Conservation (phyloP, 2,888 invertebrate genomes). For the Tridacna gigas region DNA sequence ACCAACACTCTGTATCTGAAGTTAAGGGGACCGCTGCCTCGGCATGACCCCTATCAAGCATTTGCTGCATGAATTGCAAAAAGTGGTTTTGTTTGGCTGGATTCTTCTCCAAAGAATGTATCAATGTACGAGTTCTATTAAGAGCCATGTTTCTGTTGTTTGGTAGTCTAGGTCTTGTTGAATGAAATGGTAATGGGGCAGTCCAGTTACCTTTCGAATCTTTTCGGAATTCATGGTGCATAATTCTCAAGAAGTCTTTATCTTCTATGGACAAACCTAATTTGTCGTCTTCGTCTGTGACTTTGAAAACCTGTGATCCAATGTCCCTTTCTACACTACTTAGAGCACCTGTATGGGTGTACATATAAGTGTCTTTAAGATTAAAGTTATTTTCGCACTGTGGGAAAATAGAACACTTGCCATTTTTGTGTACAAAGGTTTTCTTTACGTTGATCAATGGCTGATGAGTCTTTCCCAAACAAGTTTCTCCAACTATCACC, state of each 20-base stretch:
- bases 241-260: slow-evolving; percentile 28
- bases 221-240: slow-evolving; percentile 31
- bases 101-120: slow-evolving; percentile 7
- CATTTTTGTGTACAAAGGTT: slow-evolving; percentile 7
- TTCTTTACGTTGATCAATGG: slow-evolving; percentile 18
- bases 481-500: slow-evolving; percentile 54
- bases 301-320: slow-evolving; percentile 7
- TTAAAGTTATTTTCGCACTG: slow-evolving; percentile 6
- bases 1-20: slow-evolving; percentile 33
- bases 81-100: slow-evolving; percentile 34
- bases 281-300: neutral
- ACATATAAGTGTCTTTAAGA: neutral
- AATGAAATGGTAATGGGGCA: slow-evolving; percentile 42
- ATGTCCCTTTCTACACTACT: neutral
- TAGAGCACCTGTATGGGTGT: neutral
- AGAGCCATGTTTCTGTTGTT: slow-evolving; percentile 29
- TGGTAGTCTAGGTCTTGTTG: slow-evolving; percentile 18
- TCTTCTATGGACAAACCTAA: slow-evolving; percentile 31
- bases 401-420: slow-evolving; percentile 3
- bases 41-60: slow-evolving; percentile 28
- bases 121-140: slow-evolving; percentile 12
- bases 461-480: slow-evolving; percentile 50
- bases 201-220: slow-evolving; percentile 31
- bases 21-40: slow-evolving; percentile 22
- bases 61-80: slow-evolving; percentile 14